Evolutionary conservation across 2,113 vertebrate species (phyloP), one percentile per base, ranked within the genome.

Genomic region (Amazona guildingii): DNA sequence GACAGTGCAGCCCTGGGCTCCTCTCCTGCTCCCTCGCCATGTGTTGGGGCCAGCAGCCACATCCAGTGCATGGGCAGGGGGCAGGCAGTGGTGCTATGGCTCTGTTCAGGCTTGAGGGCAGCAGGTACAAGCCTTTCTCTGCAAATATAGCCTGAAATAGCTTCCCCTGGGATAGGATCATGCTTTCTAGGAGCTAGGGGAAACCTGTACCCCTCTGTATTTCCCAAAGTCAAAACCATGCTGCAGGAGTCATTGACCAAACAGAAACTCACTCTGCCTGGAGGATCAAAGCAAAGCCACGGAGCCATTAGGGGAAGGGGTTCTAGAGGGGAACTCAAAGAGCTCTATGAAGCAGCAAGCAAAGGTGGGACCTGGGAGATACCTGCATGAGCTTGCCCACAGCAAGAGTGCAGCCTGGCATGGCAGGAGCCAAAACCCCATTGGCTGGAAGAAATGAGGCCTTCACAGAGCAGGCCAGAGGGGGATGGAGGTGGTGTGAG

Each of bases 21-120:
- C 11, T 39, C 33, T 77, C 29, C 64, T 35, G 35, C 35, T 74
- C 35, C 33, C 6, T 64, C 13, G 2, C n/a, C 2, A 0, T 11
- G 15, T 31, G 10, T 44, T 51, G 52, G 17, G 43, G 46, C 62
- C 76, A 63, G 29, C 44, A 61, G 48, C 39, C 41, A 37, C 4
- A 1, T 27, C 46, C 41, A 23, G 19, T 2, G 11, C 62, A 6
- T 2, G 7, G 41, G 17, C 43, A 82, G 35, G 0, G 2, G 72
- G 39, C 37, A 85, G 48, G 49, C 41, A 79, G 61, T 51, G 15
- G 16, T 16, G 33, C 66, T 54, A 48, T 15, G 39, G 48, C 48
- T 63, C 78, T 29, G 1, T 44, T 17, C 55, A 44, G 70, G 54
- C 69, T 24, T 24, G n/a, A 51, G 62, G 41, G 29, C 52, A 74